Conservation (phyloP, 2,888 invertebrate species). For the Hyalella azteca region DNA sequence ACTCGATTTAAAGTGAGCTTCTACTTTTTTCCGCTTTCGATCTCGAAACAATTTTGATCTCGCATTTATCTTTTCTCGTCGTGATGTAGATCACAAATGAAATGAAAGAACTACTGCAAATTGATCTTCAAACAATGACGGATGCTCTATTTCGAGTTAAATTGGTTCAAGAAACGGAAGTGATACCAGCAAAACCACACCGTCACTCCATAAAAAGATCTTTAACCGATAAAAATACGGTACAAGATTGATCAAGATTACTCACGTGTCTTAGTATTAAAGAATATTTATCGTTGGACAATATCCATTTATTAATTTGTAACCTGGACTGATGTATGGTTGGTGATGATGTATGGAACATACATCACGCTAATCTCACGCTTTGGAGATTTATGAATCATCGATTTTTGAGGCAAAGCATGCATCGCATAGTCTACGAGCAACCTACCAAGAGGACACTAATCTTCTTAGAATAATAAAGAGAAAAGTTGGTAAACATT, state of each 20-base stretch:
- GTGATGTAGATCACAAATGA: no score
- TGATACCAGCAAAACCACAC: no score
- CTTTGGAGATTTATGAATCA: constrained; percentile 16
- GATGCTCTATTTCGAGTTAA: no score
- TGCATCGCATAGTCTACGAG: background rate
- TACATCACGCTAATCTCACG: constrained; percentile 29
- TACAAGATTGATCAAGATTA: constrained; percentile 6
- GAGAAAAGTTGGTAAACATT: no score
- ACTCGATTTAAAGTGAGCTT: no score
- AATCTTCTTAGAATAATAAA: no score
- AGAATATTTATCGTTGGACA: background rate
- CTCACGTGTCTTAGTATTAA: background rate
- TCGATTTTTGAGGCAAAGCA: constrained; percentile 24
- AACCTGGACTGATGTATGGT: constrained; percentile 27
- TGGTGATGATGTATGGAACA: constrained; percentile 29
- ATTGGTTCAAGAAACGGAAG: no score
- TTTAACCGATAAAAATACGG: background rate
- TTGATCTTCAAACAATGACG: no score
- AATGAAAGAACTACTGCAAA: no score
- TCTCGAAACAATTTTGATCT: no score
- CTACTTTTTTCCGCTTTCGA: no score
- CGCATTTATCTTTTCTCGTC: no score
- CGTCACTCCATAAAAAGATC: background rate
- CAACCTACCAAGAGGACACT: background rate
- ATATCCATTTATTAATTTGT: constrained; percentile 35